A percentile compares a stretch with the other conserved stretches of the same genome.
Conservation (phyloP, 2,797 vertebrate species). For the Enteromius argenteus region DNA sequence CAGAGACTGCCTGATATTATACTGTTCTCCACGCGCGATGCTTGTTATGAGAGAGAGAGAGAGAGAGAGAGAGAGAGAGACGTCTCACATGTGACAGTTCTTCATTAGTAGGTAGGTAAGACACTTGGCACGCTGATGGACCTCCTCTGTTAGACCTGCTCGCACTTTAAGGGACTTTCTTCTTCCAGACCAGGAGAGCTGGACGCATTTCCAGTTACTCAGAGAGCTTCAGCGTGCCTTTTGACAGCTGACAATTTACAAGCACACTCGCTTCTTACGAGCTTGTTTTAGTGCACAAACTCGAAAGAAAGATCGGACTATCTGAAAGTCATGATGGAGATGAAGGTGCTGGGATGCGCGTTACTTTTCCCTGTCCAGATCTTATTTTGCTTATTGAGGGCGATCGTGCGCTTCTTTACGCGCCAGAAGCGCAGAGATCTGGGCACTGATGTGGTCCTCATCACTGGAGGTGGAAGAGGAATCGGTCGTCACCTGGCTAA, state of each 20-base stretch:
- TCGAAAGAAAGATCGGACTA: neutral
- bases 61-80: slow-evolving; percentile 18
- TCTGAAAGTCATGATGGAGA: slow-evolving; percentile 72
- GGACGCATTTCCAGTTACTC: slow-evolving; percentile 19
- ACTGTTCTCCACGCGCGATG: slow-evolving; percentile 14
- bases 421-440: slow-evolving; percentile 79
- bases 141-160: slow-evolving; percentile 20
- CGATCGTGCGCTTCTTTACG: slow-evolving; percentile 74
- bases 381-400: slow-evolving; percentile 76
- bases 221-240: neutral
- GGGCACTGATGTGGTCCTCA: slow-evolving; percentile 81
- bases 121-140: slow-evolving; percentile 44
- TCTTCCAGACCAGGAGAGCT: slow-evolving; percentile 10
- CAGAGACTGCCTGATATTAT: slow-evolving; percentile 7
- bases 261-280: neutral
- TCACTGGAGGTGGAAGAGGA: slow-evolving; percentile 87
- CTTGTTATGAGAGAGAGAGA: slow-evolving; percentile 4
- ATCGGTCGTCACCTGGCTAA: slow-evolving; percentile 86
- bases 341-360: slow-evolving; percentile 78
- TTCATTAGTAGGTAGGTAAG: slow-evolving; percentile 25
- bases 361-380: slow-evolving; percentile 82
- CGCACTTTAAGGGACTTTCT: slow-evolving; percentile 32
- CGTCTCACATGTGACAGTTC: slow-evolving; percentile 36
- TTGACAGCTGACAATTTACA: slow-evolving; percentile 48
- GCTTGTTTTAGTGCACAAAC: neutral